Evolutionary conservation across 2,888 invertebrate genomes (phyloP), one percentile per base, ranked within the genome.

Genomic region (Lydus trimaculatus): DNA sequence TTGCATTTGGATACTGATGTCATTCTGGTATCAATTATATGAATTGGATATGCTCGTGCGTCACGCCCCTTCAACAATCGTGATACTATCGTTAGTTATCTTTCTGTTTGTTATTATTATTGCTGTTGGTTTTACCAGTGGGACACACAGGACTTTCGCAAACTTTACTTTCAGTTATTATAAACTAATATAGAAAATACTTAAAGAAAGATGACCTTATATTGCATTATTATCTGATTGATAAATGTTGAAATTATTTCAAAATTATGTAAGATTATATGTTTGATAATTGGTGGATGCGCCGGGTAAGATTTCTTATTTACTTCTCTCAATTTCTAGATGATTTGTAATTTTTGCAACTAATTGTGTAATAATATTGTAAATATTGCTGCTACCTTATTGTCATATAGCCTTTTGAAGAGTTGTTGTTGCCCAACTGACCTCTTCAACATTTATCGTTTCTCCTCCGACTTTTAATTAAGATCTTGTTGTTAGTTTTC

Each of bases 61-160:
- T 79, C 81, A 81, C 81, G 82, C 81, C 81, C 77, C 73, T 74
- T 67, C 60, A 67, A 66, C 52, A 52, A 52, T 81, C 81, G 79
- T 81, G 81, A 80, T 79, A 75, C 73, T 72, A 80, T 82, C 81
- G 80, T 81, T 79, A 78, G 75, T 79, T 77, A 78, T 80, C 79
- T 72, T 70, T 25, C 52, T 52, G 52, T 52, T 48, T 52, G 52
- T 52, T 48, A 5, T 48, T 48, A 9, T 48, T 25, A 20, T 52
- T 52, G 43, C 4, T 17, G 23, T 52, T 52, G 13, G 5, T 23
- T 23, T 52, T n/a, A n/a, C 13, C 52, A 52, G 20, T 52, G 23
- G 13, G 25, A 52, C 52, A 52, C 52, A 52, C 25, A 63, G 71
- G 61, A 76, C 79, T 80, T 80, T 80, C 78, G 79, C 77, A 75